A percentile compares a stretch with the other conserved stretches of the same genome.
Evolutionary conservation across 1,140 invertebrate genomes (phyloP).

Genomic region (Drosophila burlai): DNA sequence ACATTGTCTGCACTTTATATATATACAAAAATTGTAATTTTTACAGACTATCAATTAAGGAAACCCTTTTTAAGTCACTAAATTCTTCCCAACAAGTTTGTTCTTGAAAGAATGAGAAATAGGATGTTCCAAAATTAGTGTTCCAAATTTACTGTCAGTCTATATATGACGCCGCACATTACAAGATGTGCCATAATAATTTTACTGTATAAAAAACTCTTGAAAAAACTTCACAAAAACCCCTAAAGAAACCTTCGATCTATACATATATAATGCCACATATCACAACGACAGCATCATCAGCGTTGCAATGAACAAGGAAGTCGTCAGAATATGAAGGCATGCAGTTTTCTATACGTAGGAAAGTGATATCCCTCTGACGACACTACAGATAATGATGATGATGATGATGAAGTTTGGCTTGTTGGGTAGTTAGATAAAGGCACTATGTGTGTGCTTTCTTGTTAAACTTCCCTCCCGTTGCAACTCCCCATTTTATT

Average conservation of each 20-base stretch:
- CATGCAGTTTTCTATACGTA: conserved; percentile 1
- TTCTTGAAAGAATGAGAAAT: too few species aligned
- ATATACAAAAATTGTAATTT: too few species aligned
- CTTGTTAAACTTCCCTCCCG: not conserved
- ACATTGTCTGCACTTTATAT: too few species aligned
- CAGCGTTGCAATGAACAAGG: not conserved
- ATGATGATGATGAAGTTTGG: conserved; percentile 1
- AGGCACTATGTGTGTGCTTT: conserved; percentile 16
- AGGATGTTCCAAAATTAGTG: too few species aligned
- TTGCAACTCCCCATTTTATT: conserved; percentile 10
- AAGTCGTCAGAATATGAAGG: not conserved
- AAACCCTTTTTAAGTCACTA: not conserved
- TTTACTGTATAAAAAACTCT: not conserved
- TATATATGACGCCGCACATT: too few species aligned
- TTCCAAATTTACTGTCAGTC: too few species aligned
- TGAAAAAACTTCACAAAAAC: not conserved
- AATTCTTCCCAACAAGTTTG: too few species aligned
- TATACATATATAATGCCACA: not conserved
- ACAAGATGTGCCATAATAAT: too few species aligned
- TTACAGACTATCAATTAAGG: not conserved
- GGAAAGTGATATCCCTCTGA: conserved; percentile 40
- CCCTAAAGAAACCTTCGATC: not conserved
- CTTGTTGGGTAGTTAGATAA: conserved; percentile 5
- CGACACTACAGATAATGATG: conserved; percentile 1
- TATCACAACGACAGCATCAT: not conserved